Percentiles rank a stretch among this genome's conserved stretches.
Evolutionary conservation across 2,888 invertebrate species (phyloP).

Genomic region (Spialia ferax): DNA sequence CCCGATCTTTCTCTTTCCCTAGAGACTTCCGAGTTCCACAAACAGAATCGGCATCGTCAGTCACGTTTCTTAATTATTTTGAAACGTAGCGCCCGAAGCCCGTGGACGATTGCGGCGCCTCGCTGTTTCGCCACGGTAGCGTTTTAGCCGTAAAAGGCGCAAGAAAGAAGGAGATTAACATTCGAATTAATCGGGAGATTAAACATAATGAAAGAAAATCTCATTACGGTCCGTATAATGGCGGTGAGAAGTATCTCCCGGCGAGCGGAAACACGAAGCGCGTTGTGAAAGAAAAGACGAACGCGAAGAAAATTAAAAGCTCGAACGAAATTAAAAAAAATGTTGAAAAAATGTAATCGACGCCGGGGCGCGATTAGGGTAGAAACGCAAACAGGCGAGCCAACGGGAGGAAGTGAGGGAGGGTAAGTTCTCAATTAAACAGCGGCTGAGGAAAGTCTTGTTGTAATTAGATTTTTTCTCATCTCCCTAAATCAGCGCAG

Average conservation of each 20-base stretch:
- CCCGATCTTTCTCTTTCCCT: conserved; percentile 60
- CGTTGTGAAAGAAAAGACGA: conserved; percentile 76
- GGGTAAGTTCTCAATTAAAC: conserved; percentile 83
- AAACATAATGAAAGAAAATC: conserved; percentile 87
- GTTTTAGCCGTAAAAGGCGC: conserved; percentile 74
- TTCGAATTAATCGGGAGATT: conserved; percentile 87
- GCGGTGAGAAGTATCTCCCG: conserved; percentile 81
- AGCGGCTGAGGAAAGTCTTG: conserved; percentile 75
- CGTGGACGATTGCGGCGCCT: conserved; percentile 65
- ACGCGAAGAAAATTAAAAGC: conserved; percentile 85
- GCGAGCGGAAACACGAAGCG: conserved; percentile 70
- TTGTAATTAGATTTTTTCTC: conserved; percentile 85
- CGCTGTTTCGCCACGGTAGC: conserved; percentile 71
- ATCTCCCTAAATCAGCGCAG: conserved; percentile 79
- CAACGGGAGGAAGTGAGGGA: conserved; percentile 47
- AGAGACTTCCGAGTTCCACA: conserved; percentile 48
- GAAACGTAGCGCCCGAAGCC: conserved; percentile 72
- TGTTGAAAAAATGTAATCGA: conserved; percentile 85
- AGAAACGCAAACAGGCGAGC: conserved; percentile 74
- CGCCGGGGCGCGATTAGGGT: conserved; percentile 75
- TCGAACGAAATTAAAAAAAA: conserved; percentile 84
- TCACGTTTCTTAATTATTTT: conserved; percentile 83
- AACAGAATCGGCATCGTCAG: conserved; percentile 49
- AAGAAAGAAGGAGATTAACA: conserved; percentile 83
- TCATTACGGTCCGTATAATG: conserved; percentile 84